Evolutionary conservation across 2,113 vertebrate species (phyloP).

Genomic region (Uropsilus gracilis): DNA sequence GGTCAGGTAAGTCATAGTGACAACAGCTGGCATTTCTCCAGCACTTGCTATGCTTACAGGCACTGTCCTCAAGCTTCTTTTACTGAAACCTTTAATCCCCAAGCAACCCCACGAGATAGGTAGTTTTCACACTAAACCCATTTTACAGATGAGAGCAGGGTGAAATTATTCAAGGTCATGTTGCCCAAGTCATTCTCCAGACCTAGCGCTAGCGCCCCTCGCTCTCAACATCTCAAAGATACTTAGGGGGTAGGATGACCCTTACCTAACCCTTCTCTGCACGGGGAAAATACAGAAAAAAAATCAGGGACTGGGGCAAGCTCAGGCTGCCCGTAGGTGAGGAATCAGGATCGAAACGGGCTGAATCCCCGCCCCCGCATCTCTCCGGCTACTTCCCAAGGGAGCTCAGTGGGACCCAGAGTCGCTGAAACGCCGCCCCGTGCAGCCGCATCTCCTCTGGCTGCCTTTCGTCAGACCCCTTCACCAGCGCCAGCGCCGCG

Average conservation of each 20-base stretch:
- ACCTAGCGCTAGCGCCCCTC: neutral
- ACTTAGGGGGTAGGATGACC: too few species aligned
- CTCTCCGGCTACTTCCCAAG: neutral
- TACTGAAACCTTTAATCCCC: neutral
- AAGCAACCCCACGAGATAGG: neutral
- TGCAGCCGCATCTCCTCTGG: neutral
- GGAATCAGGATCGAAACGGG: neutral
- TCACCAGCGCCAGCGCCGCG: neutral
- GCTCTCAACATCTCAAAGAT: neutral
- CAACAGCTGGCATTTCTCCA: neutral
- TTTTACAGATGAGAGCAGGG: neutral
- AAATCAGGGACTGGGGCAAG: neutral
- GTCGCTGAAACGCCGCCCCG: neutral
- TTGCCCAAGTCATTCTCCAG: neutral
- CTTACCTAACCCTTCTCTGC: neutral
- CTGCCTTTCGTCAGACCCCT: conserved; percentile 19
- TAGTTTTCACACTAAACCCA: neutral
- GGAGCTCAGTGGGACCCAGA: neutral
- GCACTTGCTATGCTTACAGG: neutral
- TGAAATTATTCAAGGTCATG: neutral
- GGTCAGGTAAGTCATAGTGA: neutral
- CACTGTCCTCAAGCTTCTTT: neutral
- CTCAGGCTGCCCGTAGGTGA: neutral
- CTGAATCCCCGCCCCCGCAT: neutral
- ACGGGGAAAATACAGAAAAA: neutral